Conservation (phyloP, 2,113 vertebrate species). For the Hymenochirus boettgeri region DNA sequence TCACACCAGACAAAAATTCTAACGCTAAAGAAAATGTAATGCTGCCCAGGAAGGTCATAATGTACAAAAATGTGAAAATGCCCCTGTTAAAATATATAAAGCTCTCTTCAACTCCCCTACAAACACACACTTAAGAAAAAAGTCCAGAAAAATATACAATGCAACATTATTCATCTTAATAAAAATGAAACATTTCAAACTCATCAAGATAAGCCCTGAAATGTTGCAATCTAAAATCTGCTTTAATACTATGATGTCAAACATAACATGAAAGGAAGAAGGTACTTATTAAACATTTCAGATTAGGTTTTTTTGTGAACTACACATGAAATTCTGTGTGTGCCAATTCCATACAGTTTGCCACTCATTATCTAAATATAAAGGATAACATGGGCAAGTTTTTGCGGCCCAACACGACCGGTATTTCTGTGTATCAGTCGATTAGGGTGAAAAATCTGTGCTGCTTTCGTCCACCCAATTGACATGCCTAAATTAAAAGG, state of each 20-base stretch:
- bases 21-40: background rate
- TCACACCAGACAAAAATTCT: background rate
- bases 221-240: constrained; percentile 17
- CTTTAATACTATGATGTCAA: background rate
- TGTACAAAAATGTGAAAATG: background rate
- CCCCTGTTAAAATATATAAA: background rate
- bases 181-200: background rate
- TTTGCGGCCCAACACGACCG: too few relatives aligned
- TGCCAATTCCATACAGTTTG: background rate
- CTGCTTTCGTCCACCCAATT: too few relatives aligned
- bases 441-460: too few relatives aligned
- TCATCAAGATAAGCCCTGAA: constrained; percentile 35
- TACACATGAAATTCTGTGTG: background rate
- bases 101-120: too few relatives aligned
- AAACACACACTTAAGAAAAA: too few relatives aligned
- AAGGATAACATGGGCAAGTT: too few relatives aligned
- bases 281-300: background rate
- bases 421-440: too few relatives aligned
- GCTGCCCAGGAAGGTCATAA: background rate
- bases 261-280: background rate
- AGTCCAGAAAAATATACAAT: constrained; percentile 15
- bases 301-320: too few relatives aligned
- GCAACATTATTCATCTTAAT: too few relatives aligned
- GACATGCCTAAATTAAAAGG: too few relatives aligned
- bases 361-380: too few relatives aligned